A percentile compares a stretch with the other conserved stretches of the same genome.
phyloP scores from a whole-genome alignment of 2,113 vertebrate species.

The Solenodon paradoxus region DNA sequence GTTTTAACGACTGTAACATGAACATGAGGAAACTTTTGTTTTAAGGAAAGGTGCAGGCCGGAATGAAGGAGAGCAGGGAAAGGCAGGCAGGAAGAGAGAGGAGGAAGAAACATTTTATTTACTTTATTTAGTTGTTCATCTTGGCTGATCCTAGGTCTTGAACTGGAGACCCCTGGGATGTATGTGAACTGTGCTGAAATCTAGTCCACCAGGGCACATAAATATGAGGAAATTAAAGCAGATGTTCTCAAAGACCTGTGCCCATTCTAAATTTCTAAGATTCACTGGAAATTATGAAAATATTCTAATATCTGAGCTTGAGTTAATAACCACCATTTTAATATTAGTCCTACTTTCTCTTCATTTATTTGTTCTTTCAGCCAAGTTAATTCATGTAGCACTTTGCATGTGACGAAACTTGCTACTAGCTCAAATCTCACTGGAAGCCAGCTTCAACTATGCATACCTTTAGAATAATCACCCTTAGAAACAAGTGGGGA shows the following conservation, averaged over 20 bases:
- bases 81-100: no score
- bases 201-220: no score
- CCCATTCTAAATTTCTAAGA: background rate
- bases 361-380: background rate
- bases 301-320: background rate
- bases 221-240: background rate
- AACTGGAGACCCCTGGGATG: no score
- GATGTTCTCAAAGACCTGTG: background rate
- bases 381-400: background rate
- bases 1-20: no score
- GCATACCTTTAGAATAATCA: background rate
- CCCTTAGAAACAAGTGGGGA: no score
- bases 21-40: no score
- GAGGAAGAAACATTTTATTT: no score
- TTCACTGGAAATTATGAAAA: background rate
- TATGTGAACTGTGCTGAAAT: no score
- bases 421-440: background rate
- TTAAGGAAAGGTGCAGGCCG: no score
- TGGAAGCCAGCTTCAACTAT: background rate
- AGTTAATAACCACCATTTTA: background rate
- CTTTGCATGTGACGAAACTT: background rate
- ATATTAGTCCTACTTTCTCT: background rate
- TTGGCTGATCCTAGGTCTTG: no score
- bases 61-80: no score
- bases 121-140: no score